phyloP scores from a whole-genome alignment of 2,113 vertebrate species.

The Rhinogobius similis region DNA sequence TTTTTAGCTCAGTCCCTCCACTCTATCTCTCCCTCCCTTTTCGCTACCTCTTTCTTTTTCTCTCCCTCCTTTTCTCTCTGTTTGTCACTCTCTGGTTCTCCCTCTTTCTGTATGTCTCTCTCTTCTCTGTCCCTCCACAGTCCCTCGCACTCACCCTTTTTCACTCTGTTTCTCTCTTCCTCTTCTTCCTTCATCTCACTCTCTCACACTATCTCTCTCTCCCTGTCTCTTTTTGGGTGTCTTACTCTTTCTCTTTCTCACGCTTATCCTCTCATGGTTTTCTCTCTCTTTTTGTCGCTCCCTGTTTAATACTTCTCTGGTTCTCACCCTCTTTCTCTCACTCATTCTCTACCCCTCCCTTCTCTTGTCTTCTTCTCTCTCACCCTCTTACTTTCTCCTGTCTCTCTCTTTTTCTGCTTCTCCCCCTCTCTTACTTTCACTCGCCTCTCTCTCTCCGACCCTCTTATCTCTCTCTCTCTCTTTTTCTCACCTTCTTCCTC shows the following conservation, averaged over 20 bases:
- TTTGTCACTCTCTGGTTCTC: no score
- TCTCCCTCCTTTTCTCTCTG: neutral
- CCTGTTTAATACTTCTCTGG: constrained; percentile 45
- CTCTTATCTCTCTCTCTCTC: neutral
- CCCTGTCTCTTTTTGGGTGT: no score
- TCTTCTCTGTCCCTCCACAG: no score
- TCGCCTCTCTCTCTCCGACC: neutral
- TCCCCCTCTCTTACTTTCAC: neutral
- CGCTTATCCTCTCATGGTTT: neutral
- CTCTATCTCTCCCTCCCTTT: no score
- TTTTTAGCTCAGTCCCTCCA: neutral
- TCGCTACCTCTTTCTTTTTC: no score
- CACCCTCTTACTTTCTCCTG: neutral
- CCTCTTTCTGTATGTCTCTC: no score
- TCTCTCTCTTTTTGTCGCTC: neutral
- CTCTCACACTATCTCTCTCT: no score
- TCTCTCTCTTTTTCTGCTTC: neutral
- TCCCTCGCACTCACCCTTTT: no score
- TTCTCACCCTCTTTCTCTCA: constrained; percentile 6
- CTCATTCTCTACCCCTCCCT: no score
- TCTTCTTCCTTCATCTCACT: no score
- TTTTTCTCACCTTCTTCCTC: no score
- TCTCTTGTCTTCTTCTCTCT: neutral
- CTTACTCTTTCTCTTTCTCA: neutral
- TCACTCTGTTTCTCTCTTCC: no score